Percentiles rank a stretch among this genome's conserved stretches.
These are phyloP conservation scores for Lanistes nyassanus DNA, from an alignment of 1,140 invertebrate genomes.

Conservation along the genomic window DNA sequence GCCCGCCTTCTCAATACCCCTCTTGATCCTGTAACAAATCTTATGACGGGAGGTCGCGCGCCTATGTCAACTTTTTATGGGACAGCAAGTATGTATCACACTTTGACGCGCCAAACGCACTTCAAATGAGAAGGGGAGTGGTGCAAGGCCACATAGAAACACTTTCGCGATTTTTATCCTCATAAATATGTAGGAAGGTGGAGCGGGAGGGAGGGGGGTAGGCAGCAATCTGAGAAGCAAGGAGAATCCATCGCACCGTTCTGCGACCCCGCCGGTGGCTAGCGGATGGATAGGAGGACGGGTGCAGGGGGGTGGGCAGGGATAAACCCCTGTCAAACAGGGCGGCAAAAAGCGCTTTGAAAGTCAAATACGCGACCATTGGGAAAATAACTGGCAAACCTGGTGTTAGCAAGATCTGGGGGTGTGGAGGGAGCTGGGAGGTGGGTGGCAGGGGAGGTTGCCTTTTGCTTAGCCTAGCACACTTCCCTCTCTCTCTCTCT, in stretches of 20 bases:
- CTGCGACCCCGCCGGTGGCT: background rate
- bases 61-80: too few relatives aligned
- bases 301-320: background rate
- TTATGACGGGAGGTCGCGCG: too few relatives aligned
- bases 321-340: constrained; percentile 6
- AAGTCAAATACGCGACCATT: background rate
- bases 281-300: too few relatives aligned
- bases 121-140: too few relatives aligned
- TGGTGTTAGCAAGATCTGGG: background rate
- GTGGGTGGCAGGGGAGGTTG: background rate
- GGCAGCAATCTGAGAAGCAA: background rate
- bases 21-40: too few relatives aligned
- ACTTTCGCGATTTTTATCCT: too few relatives aligned
- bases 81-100: too few relatives aligned
- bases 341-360: constrained; percentile 6
- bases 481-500: background rate
- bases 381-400: background rate
- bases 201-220: too few relatives aligned
- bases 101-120: too few relatives aligned
- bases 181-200: too few relatives aligned
- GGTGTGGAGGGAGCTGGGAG: background rate
- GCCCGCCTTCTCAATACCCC: too few relatives aligned
- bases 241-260: constrained; percentile 4
- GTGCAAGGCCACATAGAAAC: too few relatives aligned
- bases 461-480: background rate